Percentiles rank a stretch among this genome's conserved stretches.
These are phyloP conservation scores for Pygoscelis adeliae DNA, from an alignment of 2,113 vertebrate species.

Conservation along the genomic window DNA sequence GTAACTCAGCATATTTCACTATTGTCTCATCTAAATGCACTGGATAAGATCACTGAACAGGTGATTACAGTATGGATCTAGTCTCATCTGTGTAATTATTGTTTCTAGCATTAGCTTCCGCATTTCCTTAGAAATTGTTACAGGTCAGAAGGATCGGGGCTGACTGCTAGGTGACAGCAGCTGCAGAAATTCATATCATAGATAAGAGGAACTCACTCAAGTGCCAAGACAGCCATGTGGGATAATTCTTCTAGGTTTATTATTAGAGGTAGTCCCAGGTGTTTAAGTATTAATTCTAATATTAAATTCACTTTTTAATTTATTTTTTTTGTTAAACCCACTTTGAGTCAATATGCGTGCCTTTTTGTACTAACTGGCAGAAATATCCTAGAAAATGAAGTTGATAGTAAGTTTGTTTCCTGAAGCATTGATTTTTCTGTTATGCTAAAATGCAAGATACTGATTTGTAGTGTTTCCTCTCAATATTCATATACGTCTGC, in stretches of 20 bases:
- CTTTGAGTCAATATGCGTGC: not conserved
- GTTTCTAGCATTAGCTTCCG: not conserved
- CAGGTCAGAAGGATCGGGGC: not conserved
- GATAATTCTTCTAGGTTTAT: not conserved
- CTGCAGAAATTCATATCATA: not conserved
- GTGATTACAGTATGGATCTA: not conserved
- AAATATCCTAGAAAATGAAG: not conserved
- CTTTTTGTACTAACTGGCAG: not conserved
- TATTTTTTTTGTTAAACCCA: not conserved
- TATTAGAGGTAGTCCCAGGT: not conserved
- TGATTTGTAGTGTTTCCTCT: not conserved
- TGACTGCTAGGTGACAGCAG: not conserved
- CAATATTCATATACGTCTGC: not conserved
- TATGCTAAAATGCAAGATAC: not conserved
- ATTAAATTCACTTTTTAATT: not conserved
- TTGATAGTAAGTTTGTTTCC: not conserved
- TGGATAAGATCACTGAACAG: not conserved
- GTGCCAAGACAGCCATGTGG: not conserved
- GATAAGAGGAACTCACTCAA: not conserved
- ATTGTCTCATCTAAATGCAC: not conserved
- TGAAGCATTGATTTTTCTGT: not conserved
- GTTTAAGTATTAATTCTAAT: not conserved
- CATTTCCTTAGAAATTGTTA: not conserved
- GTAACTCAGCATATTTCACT: not conserved
- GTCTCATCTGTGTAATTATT: constrained; percentile 8